Percentiles rank a stretch among this genome's conserved stretches.
Evolutionary conservation across 2,888 invertebrate species (phyloP).

Genomic region (Eupithecia dodoneata): DNA sequence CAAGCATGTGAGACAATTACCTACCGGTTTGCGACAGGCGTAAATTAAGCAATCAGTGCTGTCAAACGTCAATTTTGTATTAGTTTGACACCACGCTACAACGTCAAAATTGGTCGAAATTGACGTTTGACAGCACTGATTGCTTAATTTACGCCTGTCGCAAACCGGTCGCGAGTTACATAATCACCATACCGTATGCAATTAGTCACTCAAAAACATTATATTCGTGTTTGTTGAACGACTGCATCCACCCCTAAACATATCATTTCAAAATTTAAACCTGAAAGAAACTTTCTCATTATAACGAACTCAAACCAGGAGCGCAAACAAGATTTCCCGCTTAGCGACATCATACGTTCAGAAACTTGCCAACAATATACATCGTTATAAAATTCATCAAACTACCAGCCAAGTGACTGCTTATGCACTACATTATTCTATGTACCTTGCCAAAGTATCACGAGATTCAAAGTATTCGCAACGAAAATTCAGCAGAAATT

Average conservation of each 20-base stretch:
- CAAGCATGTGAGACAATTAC: too few species aligned
- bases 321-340: slow-evolving; percentile 21
- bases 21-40: too few species aligned
- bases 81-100: too few species aligned
- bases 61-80: too few species aligned
- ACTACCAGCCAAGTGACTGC: slow-evolving; percentile 56
- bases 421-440: slow-evolving; percentile 61
- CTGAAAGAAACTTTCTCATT: slow-evolving; percentile 17
- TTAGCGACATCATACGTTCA: slow-evolving; percentile 31
- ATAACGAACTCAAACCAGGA: slow-evolving; percentile 6
- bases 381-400: slow-evolving; percentile 63
- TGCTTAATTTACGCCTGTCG: too few species aligned
- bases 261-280: slow-evolving; percentile 2
- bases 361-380: slow-evolving; percentile 47
- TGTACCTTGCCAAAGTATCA: slow-evolving; percentile 66
- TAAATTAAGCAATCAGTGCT: too few species aligned
- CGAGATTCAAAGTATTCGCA: slow-evolving; percentile 63
- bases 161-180: too few species aligned
- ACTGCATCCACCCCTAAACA: not conserved
- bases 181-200: too few species aligned
- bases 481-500: slow-evolving; percentile 64
- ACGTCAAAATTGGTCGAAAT: too few species aligned
- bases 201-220: not conserved
- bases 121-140: too few species aligned
- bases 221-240: not conserved